A percentile compares a stretch with the other conserved stretches of the same genome.
Evolutionary conservation across 2,113 vertebrate species (phyloP).

Genomic region (Lycaon pictus): DNA sequence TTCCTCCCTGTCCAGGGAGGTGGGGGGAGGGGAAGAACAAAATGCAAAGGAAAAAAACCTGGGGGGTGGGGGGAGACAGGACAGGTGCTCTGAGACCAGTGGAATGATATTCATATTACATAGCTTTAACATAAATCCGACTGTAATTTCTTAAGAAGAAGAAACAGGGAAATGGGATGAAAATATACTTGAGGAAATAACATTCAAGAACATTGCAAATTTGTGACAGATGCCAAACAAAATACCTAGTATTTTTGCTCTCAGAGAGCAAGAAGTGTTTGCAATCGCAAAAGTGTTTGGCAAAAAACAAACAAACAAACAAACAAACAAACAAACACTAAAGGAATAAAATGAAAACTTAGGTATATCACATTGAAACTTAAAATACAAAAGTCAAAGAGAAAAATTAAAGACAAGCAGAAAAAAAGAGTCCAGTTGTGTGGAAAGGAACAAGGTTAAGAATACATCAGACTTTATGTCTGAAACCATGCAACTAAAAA

Average conservation of each 20-base stretch:
- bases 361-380: not conserved
- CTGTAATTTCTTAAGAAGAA: not conserved
- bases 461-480: not conserved
- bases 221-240: not conserved
- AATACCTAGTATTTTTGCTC: not conserved
- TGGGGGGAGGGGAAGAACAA: not conserved
- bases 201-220: not conserved
- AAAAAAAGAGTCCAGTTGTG: not conserved
- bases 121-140: not conserved
- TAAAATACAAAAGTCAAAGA: not conserved
- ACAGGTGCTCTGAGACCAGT: not conserved
- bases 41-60: not conserved
- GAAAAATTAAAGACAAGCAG: not conserved
- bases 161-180: not conserved
- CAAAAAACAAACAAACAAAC: not conserved
- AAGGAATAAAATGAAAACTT: not conserved
- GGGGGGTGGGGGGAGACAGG: not conserved
- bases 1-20: not conserved
- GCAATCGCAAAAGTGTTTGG: not conserved
- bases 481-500: not conserved
- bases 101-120: not conserved
- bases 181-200: not conserved
- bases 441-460: not conserved
- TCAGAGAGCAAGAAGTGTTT: not conserved
- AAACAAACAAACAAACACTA: not conserved